Evolutionary conservation across 2,797 vertebrate species (phyloP).

Genomic region (Sebastes oblongus): DNA sequence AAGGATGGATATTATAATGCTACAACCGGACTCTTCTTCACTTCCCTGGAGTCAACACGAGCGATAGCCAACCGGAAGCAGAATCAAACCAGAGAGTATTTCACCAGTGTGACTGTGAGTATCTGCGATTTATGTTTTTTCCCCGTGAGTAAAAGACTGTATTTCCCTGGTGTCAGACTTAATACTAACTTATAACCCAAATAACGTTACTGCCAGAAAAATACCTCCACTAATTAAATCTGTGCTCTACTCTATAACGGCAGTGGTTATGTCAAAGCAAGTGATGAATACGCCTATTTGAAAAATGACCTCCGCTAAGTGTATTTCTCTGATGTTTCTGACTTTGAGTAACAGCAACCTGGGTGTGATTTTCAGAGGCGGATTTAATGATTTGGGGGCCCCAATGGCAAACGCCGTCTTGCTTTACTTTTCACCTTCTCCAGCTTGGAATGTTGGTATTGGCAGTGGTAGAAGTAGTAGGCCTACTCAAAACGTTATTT

Average conservation of each 20-base stretch:
- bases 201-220: neutral
- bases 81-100: neutral
- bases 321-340: neutral
- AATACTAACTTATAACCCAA: neutral
- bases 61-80: neutral
- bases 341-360: neutral
- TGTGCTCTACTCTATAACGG: neutral
- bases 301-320: neutral
- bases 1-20: too few relatives aligned
- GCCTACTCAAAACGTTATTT: neutral
- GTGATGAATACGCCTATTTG: neutral
- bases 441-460: neutral
- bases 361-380: neutral
- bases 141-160: too few relatives aligned
- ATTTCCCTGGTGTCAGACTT: neutral
- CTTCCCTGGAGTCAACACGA: neutral
- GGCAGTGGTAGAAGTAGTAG: neutral
- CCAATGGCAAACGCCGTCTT: neutral
- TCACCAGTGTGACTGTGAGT: neutral
- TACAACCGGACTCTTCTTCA: too few relatives aligned
- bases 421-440: neutral
- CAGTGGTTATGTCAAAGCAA: neutral
- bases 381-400: neutral
- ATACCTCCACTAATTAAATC: neutral
- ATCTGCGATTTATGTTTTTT: neutral